These are phyloP conservation scores for Labrus mixtus DNA, from an alignment of 2,113 vertebrate species.

Conservation along the genomic window DNA sequence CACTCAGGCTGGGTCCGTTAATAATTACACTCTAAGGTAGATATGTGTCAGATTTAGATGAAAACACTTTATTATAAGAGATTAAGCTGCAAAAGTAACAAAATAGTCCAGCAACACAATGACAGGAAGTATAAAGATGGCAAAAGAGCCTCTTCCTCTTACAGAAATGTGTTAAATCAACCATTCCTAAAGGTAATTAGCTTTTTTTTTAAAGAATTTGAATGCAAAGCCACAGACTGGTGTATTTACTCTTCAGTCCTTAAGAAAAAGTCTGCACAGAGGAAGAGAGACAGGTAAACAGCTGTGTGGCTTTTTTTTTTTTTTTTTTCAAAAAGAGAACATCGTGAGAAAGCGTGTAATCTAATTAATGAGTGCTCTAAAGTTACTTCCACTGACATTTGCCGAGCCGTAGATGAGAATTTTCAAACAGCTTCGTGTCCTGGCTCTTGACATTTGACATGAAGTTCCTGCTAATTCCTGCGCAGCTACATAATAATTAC, in stretches of 20 bases:
- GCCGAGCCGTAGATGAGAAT: slow-evolving; percentile 22
- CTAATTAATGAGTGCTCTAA: slow-evolving; percentile 12
- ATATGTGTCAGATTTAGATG: background rate
- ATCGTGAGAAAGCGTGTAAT: background rate
- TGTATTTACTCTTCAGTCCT: background rate
- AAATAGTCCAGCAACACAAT: background rate
- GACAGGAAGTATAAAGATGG: background rate
- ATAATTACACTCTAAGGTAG: no score
- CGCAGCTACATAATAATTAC: slow-evolving; percentile 75
- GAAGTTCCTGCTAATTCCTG: slow-evolving; percentile 60
- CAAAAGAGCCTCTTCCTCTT: background rate
- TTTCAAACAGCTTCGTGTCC: slow-evolving; percentile 29
- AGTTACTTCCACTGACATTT: slow-evolving; percentile 62
- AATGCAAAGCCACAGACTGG: background rate
- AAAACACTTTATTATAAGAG: background rate
- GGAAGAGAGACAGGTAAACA: background rate
- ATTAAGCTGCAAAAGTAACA: background rate
- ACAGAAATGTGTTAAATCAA: background rate
- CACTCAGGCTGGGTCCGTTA: no score
- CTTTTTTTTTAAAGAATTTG: background rate
- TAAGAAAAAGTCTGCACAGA: background rate
- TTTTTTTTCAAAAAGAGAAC: slow-evolving; percentile 21
- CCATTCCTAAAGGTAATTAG: background rate
- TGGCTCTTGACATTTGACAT: slow-evolving; percentile 69
- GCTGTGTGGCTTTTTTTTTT: background rate